Conservation (phyloP, 2,888 invertebrate species). For the Leptinotarsa tumamoca region DNA sequence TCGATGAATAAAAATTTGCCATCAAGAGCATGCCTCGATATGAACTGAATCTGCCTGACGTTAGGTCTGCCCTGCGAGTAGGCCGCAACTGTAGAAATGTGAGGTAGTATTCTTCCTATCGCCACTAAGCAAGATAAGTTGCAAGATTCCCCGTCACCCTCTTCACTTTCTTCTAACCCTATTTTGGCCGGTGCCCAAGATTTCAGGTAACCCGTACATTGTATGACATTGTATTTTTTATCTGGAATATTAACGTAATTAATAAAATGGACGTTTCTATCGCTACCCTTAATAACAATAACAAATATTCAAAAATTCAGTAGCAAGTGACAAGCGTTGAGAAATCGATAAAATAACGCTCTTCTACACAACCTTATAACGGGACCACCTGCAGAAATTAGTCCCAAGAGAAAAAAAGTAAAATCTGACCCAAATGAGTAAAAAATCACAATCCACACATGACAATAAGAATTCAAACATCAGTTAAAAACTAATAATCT, state of each 20-base stretch:
- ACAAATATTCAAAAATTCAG: too few species aligned
- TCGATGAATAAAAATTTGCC: constrained; percentile 94
- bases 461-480: too few species aligned
- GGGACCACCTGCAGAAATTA: too few species aligned
- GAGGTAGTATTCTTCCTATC: constrained; percentile 81
- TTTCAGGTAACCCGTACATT: constrained; percentile 93
- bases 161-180: constrained; percentile 77
- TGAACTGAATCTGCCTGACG: constrained; percentile 78
- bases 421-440: too few species aligned
- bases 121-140: constrained; percentile 91
- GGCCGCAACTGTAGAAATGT: constrained; percentile 67
- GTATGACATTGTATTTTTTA: constrained; percentile 88
- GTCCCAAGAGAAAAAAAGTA: too few species aligned
- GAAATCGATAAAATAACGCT: too few species aligned
- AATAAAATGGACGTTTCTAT: too few species aligned
- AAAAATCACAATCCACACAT: too few species aligned
- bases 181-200: constrained; percentile 89
- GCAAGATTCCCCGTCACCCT: constrained; percentile 72
- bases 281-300: too few species aligned
- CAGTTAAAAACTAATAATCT: too few species aligned
- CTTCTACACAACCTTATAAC: too few species aligned
- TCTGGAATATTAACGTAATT: constrained; percentile 67
- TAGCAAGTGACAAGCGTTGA: too few species aligned
- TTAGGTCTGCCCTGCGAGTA: constrained; percentile 65
- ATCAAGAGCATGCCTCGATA: constrained; percentile 88